Evolutionary conservation across 2,113 vertebrate species (phyloP), one percentile per base, ranked within the genome.

Genomic region (Tauraco erythrolophus): DNA sequence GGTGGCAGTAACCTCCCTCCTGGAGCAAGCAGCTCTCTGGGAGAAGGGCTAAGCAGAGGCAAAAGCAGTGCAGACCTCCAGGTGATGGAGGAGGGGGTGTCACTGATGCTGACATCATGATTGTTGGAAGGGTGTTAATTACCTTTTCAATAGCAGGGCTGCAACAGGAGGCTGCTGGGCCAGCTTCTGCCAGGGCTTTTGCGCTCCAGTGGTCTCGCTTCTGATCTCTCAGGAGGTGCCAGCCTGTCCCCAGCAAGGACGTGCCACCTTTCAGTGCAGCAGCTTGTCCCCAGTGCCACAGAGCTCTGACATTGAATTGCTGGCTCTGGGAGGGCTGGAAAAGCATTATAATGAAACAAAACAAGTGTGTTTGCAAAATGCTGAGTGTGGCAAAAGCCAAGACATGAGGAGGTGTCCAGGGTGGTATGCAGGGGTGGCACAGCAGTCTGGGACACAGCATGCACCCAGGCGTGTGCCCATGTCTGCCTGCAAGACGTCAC

Each of bases 401-500:
- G 74, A 27, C 0, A 1, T 2, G 45, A 61, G 45, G 50, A 76
- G 27, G 4, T 61, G 19, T 6, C 45, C 7, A 9, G 43, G n/a
- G 25, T 19, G 41, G 87, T 54, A 23, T 8, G 43, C 14, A 39
- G 65, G 37, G 24, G 7, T 71, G 84, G 14, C 70, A 4, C 22
- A 17, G 56, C 9, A 13, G 62, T 9, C 33, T 37, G 74, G 53
- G 58, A 5, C 1, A 14, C 11, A 19, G 76, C 54, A 43, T 28
- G 41, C 6, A 10, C 35, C 28, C 43, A 21, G 39, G 3, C 5
- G 8, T 1, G 4, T 35, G 48, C 28, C 57, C 4, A 0, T 17
- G 37, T 53, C 39, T 8, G 25, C 57, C 74, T 33, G 13, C 4
- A 6, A 21, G 51, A 5, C 2, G 5, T 7, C 28, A 8, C 5